Percentiles rank a stretch among this genome's conserved stretches.
phyloP scores from a whole-genome alignment of 2,113 vertebrate species.

The Nannobrachium achirus region DNA sequence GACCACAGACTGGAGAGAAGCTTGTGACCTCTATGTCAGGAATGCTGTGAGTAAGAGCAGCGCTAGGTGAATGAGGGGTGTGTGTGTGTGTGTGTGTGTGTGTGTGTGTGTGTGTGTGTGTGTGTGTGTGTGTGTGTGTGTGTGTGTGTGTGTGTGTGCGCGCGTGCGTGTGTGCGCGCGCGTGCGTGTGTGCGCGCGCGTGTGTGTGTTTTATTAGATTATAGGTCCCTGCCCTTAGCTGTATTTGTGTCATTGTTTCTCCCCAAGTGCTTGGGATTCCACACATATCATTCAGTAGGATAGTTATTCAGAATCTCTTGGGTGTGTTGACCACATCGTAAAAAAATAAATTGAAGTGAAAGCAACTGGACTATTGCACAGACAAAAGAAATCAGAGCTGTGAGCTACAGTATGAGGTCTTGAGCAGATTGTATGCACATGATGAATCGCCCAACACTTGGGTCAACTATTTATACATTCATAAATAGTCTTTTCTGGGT shows the following conservation, averaged over 20 bases:
- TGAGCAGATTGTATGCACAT: too few relatives aligned
- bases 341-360: background rate
- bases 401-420: too few relatives aligned
- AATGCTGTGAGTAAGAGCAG: slow-evolving; percentile 59
- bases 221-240: slow-evolving; percentile 49
- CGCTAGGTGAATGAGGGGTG: slow-evolving; percentile 25
- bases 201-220: slow-evolving; percentile 65
- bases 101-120: slow-evolving; percentile 8
- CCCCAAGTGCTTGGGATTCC: slow-evolving; percentile 53
- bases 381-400: too few relatives aligned
- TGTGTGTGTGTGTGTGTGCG: slow-evolving; percentile 34
- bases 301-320: slow-evolving; percentile 7
- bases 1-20: slow-evolving; percentile 35
- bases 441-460: too few relatives aligned
- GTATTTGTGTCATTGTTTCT: slow-evolving; percentile 53
- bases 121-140: slow-evolving; percentile 11
- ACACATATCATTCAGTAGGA: slow-evolving; percentile 18
- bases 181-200: slow-evolving; percentile 30
- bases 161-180: slow-evolving; percentile 9
- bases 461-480: too few relatives aligned
- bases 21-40: slow-evolving; percentile 56
- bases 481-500: too few relatives aligned
- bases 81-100: background rate
- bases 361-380: slow-evolving; percentile 4
- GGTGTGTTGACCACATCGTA: slow-evolving; percentile 17